phyloP scores from a whole-genome alignment of 2,888 invertebrate species.

The Buathra laborator region DNA sequence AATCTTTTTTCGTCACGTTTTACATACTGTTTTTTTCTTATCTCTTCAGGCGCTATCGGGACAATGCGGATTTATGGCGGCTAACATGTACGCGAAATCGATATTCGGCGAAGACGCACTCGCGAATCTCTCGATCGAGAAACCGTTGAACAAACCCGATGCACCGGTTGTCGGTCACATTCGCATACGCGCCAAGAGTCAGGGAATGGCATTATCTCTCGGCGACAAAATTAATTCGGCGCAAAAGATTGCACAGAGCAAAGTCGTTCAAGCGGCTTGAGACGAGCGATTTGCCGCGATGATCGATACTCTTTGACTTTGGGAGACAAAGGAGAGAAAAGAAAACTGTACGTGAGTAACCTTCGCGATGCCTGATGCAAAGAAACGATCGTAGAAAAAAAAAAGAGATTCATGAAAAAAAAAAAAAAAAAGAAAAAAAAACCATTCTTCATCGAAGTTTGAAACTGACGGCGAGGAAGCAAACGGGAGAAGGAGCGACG shows the following conservation, averaged over 20 bases:
- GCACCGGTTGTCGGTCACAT: constrained; percentile 98
- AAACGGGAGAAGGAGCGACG: constrained; percentile 4
- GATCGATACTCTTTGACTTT: not conserved
- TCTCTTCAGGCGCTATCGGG: constrained; percentile 92
- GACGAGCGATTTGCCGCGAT: not conserved
- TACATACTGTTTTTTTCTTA: constrained; percentile 6
- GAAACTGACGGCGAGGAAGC: constrained; percentile 3
- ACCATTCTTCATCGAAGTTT: constrained; percentile 1
- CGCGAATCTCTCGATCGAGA: constrained; percentile 99
- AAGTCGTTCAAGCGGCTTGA: constrained; percentile 83
- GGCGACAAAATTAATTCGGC: constrained; percentile 99
- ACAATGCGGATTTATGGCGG: constrained; percentile 99
- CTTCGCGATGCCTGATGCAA: not conserved
- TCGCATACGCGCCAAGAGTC: constrained; percentile 98
- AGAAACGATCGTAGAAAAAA: constrained; percentile 1
- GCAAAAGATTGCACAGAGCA: constrained; percentile 89
- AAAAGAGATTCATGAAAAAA: not conserved
- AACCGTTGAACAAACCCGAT: constrained; percentile 93
- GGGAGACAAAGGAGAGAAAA: not conserved
- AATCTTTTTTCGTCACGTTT: not conserved
- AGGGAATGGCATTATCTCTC: constrained; percentile 99
- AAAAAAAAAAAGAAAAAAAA: not conserved
- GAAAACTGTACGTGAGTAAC: constrained; percentile 13
- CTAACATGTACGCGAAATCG: constrained; percentile 99
- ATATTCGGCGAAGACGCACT: constrained; percentile 99